A percentile compares a stretch with the other conserved stretches of the same genome.
Conservation (phyloP, 2,797 vertebrate genomes). For the Neoniphon sammara region DNA sequence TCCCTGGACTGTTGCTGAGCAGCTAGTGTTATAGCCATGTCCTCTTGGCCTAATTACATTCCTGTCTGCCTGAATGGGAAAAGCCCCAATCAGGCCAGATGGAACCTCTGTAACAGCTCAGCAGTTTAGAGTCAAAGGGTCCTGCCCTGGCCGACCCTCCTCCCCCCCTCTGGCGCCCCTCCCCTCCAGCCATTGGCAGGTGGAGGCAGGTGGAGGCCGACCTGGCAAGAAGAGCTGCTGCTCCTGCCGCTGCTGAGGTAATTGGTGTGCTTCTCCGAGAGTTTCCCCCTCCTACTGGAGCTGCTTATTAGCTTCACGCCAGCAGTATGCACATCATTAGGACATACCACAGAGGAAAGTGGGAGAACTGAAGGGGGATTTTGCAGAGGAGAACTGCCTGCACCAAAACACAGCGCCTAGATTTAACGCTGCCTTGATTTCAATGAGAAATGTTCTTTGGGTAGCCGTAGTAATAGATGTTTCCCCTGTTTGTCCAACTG, state of each 20-base stretch:
- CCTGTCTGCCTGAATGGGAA: slow-evolving; percentile 53
- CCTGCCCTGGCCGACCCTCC: slow-evolving; percentile 43
- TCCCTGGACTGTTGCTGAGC: slow-evolving; percentile 43
- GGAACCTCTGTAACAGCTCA: slow-evolving; percentile 67
- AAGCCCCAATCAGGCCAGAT: slow-evolving; percentile 57
- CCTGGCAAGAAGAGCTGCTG: slow-evolving; percentile 50
- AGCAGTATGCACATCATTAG: slow-evolving; percentile 70
- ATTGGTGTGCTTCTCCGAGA: slow-evolving; percentile 64
- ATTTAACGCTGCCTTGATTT: slow-evolving; percentile 50
- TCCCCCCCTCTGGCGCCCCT: not conserved
- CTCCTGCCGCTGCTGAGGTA: slow-evolving; percentile 48
- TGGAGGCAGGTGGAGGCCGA: slow-evolving; percentile 48
- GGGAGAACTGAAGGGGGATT: slow-evolving; percentile 44
- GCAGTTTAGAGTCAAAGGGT: slow-evolving; percentile 68
- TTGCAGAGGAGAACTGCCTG: slow-evolving; percentile 47
- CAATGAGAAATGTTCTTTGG: slow-evolving; percentile 36
- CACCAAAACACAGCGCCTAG: slow-evolving; percentile 39
- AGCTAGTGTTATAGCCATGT: slow-evolving; percentile 50
- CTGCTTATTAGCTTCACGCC: slow-evolving; percentile 66
- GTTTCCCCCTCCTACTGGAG: slow-evolving; percentile 47
- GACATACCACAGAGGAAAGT: slow-evolving; percentile 50
- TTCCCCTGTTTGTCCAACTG: slow-evolving; percentile 35
- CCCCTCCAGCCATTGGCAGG: slow-evolving; percentile 54
- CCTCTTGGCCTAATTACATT: slow-evolving; percentile 56
- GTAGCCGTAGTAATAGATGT: slow-evolving; percentile 36